Evolutionary conservation across 2,113 vertebrate species (phyloP).

Genomic region (Callopanchax toddi): DNA sequence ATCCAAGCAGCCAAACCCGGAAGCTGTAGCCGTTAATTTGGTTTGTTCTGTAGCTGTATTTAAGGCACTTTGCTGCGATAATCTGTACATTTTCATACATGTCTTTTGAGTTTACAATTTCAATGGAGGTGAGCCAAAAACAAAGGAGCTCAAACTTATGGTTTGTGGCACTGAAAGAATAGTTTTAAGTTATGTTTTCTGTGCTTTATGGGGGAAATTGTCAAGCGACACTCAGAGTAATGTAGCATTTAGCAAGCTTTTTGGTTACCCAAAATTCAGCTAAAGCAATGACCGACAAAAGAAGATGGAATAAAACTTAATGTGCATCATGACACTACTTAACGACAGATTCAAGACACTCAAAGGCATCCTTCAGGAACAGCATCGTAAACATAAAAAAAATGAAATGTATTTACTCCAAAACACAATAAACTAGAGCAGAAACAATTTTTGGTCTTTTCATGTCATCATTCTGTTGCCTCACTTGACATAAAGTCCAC

Average conservation of each 20-base stretch:
- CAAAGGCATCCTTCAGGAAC: slow-evolving; percentile 1
- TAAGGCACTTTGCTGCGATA: slow-evolving; percentile 2
- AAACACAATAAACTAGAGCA: slow-evolving; percentile 25
- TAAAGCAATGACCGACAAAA: no score
- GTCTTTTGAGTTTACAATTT: slow-evolving; percentile 1
- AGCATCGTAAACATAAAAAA: slow-evolving; percentile 18
- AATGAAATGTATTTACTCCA: background rate
- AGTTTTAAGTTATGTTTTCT: no score
- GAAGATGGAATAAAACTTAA: background rate
- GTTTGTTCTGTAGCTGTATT: background rate
- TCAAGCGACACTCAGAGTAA: no score
- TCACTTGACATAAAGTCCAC: slow-evolving; percentile 21
- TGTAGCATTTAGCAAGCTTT: no score
- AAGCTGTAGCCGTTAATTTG: slow-evolving; percentile 8
- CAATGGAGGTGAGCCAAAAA: slow-evolving; percentile 16
- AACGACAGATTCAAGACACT: background rate
- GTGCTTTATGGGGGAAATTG: no score
- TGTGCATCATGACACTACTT: slow-evolving; percentile 13
- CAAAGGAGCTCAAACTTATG: background rate
- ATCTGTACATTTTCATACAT: background rate
- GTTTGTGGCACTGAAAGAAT: slow-evolving; percentile 50
- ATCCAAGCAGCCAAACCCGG: slow-evolving; percentile 8
- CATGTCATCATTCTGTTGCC: slow-evolving; percentile 8
- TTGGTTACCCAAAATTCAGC: no score
- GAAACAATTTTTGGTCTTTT: slow-evolving; percentile 44